Evolutionary conservation across 1,140 invertebrate genomes (phyloP).

Genomic region (Himalopsyche phryganea): DNA sequence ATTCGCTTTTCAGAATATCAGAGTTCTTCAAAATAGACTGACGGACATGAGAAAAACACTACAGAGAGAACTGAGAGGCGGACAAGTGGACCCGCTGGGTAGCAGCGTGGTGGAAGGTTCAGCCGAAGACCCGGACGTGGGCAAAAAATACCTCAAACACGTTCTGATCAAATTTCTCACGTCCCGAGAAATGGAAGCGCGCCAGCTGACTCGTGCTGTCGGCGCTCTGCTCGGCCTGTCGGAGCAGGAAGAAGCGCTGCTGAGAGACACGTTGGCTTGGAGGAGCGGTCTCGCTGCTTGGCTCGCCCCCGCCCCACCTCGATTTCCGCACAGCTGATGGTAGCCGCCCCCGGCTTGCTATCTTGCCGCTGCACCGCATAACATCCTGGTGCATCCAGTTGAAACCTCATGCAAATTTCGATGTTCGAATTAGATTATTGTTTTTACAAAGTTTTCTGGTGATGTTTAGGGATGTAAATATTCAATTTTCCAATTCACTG

Average conservation of each 20-base stretch:
- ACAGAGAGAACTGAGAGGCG: constrained; percentile 75
- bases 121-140: constrained; percentile 69
- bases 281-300: constrained; percentile 78
- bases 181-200: constrained; percentile 80
- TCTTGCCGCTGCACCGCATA: no score
- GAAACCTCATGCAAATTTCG: no score
- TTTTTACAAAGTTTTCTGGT: no score
- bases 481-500: no score
- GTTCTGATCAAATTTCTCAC: constrained; percentile 90
- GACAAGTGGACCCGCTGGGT: constrained; percentile 35
- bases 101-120: constrained; percentile 50
- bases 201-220: constrained; percentile 85
- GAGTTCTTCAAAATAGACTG: constrained; percentile 80
- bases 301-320: constrained; percentile 39
- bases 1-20: constrained; percentile 73
- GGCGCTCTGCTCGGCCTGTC: constrained; percentile 79
- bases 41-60: constrained; percentile 88
- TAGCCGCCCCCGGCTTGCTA: not conserved
- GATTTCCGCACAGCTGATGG: constrained; percentile 25
- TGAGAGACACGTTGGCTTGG: constrained; percentile 85
- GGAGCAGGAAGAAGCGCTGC: constrained; percentile 79
- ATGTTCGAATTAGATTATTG: no score
- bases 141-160: constrained; percentile 77
- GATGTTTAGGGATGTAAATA: no score
- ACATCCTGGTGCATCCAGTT: no score